A percentile compares a stretch with the other conserved stretches of the same genome.
Evolutionary conservation across 2,113 vertebrate genomes (phyloP).

Genomic region (Colaptes auratus): DNA sequence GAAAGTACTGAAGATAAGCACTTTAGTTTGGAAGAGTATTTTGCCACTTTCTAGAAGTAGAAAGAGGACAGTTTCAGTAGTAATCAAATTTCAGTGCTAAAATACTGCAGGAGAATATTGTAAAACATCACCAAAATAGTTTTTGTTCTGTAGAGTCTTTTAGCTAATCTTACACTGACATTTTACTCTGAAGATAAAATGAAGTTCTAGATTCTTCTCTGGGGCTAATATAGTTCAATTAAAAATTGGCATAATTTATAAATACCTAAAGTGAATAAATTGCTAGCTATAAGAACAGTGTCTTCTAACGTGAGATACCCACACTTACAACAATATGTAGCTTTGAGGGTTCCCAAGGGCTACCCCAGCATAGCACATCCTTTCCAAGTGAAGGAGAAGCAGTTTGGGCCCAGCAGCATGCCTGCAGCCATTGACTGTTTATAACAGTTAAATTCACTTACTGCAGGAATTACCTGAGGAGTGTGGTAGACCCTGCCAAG

Average conservation of each 20-base stretch:
- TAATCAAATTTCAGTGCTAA: not conserved
- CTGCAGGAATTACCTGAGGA: not conserved
- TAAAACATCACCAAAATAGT: not conserved
- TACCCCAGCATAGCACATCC: fast-evolving
- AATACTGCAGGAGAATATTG: not conserved
- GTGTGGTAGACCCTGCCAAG: fast-evolving
- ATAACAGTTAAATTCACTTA: not conserved
- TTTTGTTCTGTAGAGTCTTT: not conserved
- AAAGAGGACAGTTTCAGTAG: not conserved
- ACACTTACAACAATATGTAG: fast-evolving
- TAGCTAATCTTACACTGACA: fast-evolving
- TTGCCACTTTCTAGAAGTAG: not conserved
- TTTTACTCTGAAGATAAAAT: not conserved
- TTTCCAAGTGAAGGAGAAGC: not conserved
- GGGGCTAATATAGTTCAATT: not conserved
- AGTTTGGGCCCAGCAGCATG: not conserved
- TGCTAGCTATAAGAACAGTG: not conserved
- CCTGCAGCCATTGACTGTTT: fast-evolving
- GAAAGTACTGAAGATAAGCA: not conserved
- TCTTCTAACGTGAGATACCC: not conserved
- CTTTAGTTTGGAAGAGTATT: not conserved
- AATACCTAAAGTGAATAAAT: not conserved
- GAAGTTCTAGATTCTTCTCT: not conserved
- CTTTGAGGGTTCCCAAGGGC: not conserved
- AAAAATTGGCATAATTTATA: not conserved